Evolutionary conservation across 2,888 invertebrate species (phyloP), one percentile per base, ranked within the genome.

Genomic region (Molanna angustata): DNA sequence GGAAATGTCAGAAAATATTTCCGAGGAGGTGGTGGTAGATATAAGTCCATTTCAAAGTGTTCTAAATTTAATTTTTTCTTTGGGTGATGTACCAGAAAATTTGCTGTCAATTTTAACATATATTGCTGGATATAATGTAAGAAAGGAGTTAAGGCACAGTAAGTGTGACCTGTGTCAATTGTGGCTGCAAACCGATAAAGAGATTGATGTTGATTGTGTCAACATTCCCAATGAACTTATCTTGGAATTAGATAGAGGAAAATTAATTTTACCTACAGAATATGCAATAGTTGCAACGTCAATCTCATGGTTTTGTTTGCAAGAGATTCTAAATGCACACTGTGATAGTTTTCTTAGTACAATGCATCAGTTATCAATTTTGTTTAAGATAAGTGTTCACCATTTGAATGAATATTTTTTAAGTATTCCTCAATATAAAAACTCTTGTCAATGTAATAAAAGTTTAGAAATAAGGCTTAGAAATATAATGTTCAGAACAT

Each of bases 71-170:
- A 4, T 13, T 4, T 35, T 35, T 35, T 4, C 13, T 6, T 9
- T 35, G 35, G 14, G 35, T 35, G 35, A 35, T 35, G 13, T 35
- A 13, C 35, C 35, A n/a, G 35, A 35, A 35, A 13, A 35, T n/a
- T 35, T 35, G 9, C 14, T 35, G 13, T 14, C 35, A 4, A 35
- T 35, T 35, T 35, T 35, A 13, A 35, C 35, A 35, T 35, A 35
- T 35, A 35, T 35, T 35, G 35, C 35, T 35, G 35, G 35, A 4
- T 35, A 9, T 13, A 35, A 35, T 35, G 35, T 35, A 9, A 13
- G 35, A 13, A 35, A 35, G 14, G 35, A 35, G 14, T 13, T 35
- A 4, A 4, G 35, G 35, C 9, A 27, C 4, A n/a, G 14, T 11
- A 35, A 35, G 14, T 35, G 35, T 13, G 9, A 11, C 4, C 35